phyloP scores from a whole-genome alignment of 2,113 vertebrate genomes.

The Lethenteron reissneri region DNA sequence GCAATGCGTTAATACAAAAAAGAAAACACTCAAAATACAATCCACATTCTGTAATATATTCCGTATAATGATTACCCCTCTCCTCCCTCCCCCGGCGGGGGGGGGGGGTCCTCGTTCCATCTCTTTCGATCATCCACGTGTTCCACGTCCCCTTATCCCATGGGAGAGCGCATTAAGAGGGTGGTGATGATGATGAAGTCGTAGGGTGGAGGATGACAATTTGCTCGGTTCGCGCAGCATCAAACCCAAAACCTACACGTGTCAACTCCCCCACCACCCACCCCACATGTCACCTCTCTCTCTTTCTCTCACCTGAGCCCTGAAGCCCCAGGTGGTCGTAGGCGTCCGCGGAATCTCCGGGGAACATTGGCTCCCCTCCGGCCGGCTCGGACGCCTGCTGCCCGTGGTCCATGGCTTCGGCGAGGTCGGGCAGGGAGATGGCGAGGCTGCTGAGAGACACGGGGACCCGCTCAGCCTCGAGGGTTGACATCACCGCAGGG shows the following conservation, averaged over 20 bases:
- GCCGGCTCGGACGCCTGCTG: background rate
- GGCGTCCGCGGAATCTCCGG: no score
- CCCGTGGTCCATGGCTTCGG: background rate
- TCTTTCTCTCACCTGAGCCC: background rate
- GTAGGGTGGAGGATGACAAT: background rate
- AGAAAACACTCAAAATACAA: no score
- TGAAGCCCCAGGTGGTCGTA: background rate
- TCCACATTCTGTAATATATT: no score
- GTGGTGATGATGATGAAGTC: no score
- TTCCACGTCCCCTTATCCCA: no score
- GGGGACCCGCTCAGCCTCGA: background rate
- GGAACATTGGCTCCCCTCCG: no score
- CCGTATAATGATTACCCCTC: no score
- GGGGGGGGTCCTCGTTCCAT: no score
- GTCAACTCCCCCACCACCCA: background rate
- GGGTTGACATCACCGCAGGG: background rate
- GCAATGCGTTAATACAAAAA: no score
- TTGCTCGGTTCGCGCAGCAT: background rate
- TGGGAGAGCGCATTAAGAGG: no score
- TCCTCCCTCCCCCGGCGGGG: no score
- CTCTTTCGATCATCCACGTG: no score
- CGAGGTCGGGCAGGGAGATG: background rate
- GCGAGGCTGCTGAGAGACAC: slow-evolving; percentile 2
- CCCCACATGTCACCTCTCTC: background rate
- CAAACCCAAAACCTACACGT: background rate